These are phyloP conservation scores for Eretmochelys imbricata DNA, from an alignment of 2,113 vertebrate genomes.

Conservation along the genomic window DNA sequence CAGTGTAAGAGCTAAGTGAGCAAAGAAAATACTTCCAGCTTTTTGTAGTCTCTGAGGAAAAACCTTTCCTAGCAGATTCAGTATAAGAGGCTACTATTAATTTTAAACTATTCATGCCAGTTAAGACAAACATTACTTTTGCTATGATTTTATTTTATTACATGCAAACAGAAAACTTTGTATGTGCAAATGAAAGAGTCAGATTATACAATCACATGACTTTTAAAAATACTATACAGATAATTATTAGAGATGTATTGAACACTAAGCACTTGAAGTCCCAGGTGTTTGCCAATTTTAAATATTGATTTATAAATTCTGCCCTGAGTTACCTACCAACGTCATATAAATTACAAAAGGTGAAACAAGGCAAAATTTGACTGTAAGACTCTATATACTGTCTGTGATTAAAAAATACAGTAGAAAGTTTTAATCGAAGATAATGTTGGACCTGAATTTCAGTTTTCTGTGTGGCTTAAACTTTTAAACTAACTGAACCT, in stretches of 20 bases:
- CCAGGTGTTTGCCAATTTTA: neutral
- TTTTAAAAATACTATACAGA: neutral
- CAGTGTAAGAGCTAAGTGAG: neutral
- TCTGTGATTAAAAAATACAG: neutral
- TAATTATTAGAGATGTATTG: neutral
- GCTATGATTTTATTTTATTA: too few relatives aligned
- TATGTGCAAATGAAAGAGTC: neutral
- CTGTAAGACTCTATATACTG: neutral
- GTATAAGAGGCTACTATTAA: neutral
- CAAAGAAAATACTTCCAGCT: neutral
- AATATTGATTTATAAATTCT: neutral
- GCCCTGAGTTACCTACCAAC: neutral
- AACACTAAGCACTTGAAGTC: fast-evolving
- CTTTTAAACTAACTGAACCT: neutral
- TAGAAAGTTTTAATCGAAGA: neutral
- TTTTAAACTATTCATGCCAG: neutral
- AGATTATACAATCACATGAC: neutral
- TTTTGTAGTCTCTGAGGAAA: neutral
- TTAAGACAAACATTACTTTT: neutral
- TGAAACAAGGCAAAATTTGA: neutral
- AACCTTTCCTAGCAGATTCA: neutral
- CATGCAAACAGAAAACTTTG: neutral
- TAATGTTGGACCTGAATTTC: neutral
- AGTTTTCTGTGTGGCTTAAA: neutral
- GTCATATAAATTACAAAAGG: neutral